phyloP scores from a whole-genome alignment of 37 sponge, comb jelly and placozoan species.

The Chondrilla cf. caribensis region DNA sequence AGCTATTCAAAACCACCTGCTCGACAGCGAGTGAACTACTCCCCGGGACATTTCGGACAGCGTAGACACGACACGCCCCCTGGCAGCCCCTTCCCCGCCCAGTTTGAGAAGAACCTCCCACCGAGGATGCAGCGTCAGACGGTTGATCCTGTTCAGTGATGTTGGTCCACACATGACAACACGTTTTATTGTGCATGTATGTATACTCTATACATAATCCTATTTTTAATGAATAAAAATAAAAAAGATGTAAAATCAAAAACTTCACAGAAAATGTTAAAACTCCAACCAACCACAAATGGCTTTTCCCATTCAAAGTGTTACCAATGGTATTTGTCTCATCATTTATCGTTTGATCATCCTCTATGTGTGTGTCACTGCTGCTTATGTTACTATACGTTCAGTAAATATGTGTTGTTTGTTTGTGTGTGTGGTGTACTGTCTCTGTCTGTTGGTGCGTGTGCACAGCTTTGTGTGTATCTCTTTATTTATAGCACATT shows the following conservation, averaged over 20 bases:
- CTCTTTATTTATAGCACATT: too few relatives aligned
- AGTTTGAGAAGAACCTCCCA: not conserved
- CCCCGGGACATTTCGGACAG: too few relatives aligned
- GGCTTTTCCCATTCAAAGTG: not conserved
- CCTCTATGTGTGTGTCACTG: not conserved
- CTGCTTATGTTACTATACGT: not conserved
- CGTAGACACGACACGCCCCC: not conserved
- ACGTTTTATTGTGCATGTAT: not conserved
- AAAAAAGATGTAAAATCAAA: slow-evolving; percentile 1
- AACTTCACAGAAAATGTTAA: not conserved
- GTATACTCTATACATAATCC: too few relatives aligned
- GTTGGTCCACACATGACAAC: not conserved
- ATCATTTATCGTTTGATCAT: not conserved
- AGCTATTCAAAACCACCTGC: too few relatives aligned
- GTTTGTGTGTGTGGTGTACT: not conserved
- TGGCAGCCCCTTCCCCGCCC: not conserved
- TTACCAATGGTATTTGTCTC: not conserved
- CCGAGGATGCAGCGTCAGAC: slow-evolving; percentile 1
- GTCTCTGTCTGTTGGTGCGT: too few relatives aligned
- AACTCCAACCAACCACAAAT: not conserved
- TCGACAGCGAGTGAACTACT: too few relatives aligned
- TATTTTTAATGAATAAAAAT: not conserved
- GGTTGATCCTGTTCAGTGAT: not conserved
- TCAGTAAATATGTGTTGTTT: not conserved
- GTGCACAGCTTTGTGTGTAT: too few relatives aligned